Conservation (phyloP, 2,797 vertebrate genomes). For the Trachops cirrhosus region DNA sequence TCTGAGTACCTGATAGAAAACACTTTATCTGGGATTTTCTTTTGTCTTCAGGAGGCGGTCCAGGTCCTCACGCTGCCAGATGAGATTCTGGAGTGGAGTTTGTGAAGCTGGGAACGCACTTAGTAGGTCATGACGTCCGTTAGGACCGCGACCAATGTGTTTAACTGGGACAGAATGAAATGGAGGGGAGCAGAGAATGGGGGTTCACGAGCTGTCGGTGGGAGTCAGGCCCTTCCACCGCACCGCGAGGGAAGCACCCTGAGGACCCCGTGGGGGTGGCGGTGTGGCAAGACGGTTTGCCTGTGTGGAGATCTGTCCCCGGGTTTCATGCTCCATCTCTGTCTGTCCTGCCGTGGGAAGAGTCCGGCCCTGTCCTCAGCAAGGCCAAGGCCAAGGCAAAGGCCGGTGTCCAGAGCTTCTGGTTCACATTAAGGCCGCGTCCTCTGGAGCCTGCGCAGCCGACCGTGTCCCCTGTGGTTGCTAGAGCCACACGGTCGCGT, state of each 20-base stretch:
- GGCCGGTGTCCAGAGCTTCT: background rate
- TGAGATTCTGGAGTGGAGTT: background rate
- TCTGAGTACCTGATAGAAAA: background rate
- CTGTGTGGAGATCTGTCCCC: too few species aligned
- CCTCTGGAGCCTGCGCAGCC: background rate
- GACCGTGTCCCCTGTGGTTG: background rate
- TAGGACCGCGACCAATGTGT: too few species aligned
- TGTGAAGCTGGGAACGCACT: fast-evolving
- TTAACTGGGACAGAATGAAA: background rate
- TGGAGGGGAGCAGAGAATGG: fast-evolving
- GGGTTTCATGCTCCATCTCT: too few species aligned
- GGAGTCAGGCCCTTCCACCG: too few species aligned
- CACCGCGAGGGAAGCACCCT: too few species aligned
- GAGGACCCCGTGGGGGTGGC: too few species aligned
- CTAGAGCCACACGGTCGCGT: too few species aligned
- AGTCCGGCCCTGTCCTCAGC: background rate
- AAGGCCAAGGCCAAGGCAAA: background rate
- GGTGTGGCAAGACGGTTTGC: too few species aligned
- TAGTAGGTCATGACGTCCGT: too few species aligned
- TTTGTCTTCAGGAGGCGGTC: background rate
- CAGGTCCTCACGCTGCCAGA: background rate
- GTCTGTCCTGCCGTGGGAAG: too few species aligned
- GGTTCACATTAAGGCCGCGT: background rate
- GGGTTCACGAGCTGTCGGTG: background rate
- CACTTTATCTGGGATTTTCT: background rate